Percentiles rank a stretch among this genome's conserved stretches.
Evolutionary conservation across 2,113 vertebrate genomes (phyloP).

Genomic region (Gobio gobio): DNA sequence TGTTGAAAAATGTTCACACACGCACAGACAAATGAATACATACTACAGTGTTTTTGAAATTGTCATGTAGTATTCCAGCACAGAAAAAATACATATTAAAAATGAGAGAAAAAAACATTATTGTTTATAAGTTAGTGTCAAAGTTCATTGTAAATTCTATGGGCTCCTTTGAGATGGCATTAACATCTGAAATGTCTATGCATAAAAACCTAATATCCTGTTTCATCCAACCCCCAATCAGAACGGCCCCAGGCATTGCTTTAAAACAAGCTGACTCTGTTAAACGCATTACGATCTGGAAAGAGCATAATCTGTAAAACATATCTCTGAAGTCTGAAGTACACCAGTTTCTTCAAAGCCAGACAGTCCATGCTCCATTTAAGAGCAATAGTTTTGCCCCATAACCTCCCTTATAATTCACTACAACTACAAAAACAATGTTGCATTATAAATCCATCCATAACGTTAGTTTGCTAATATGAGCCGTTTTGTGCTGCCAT

Average conservation of each 20-base stretch:
- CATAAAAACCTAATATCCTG: slow-evolving; percentile 35
- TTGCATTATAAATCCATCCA: slow-evolving; percentile 9
- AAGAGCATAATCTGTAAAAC: slow-evolving; percentile 30
- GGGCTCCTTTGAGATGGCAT: background rate
- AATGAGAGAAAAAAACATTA: background rate
- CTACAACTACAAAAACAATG: slow-evolving; percentile 21
- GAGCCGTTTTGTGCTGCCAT: background rate
- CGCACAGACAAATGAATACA: background rate
- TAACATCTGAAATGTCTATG: slow-evolving; percentile 38
- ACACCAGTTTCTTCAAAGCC: slow-evolving; percentile 11
- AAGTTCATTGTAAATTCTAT: background rate
- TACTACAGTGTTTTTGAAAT: background rate
- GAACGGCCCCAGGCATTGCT: background rate
- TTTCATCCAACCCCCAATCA: slow-evolving; percentile 8
- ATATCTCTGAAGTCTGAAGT: slow-evolving; percentile 20
- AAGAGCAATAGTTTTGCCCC: background rate
- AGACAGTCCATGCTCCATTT: slow-evolving; percentile 7
- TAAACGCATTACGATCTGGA: slow-evolving; percentile 41
- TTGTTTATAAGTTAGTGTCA: background rate
- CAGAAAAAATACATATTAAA: background rate
- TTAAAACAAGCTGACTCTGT: slow-evolving; percentile 26
- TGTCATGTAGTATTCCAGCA: background rate
- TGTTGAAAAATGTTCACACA: background rate
- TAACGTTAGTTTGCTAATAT: slow-evolving; percentile 18
- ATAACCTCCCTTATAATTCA: slow-evolving; percentile 2